Conservation (phyloP, 2,113 vertebrate species). For the Percopsis transmontana region DNA sequence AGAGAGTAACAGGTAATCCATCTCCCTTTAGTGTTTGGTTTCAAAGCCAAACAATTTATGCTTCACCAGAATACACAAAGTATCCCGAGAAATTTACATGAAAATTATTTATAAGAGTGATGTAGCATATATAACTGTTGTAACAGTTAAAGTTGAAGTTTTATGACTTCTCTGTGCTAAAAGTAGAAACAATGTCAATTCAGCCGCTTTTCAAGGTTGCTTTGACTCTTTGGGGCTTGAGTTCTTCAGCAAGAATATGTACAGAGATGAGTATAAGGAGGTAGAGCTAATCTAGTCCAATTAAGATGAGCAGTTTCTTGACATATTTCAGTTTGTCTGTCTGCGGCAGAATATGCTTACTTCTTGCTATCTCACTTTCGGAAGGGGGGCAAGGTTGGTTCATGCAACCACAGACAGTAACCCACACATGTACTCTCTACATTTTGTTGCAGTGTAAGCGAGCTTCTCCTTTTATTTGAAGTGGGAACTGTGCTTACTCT, state of each 20-base stretch:
- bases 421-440: too few species aligned
- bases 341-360: neutral
- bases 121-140: neutral
- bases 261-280: slow-evolving; percentile 3
- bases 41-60: slow-evolving; percentile 5
- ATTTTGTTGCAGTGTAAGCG: neutral
- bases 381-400: slow-evolving; percentile 30
- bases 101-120: neutral
- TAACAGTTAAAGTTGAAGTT: slow-evolving; percentile 38
- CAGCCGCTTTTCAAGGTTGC: neutral
- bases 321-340: neutral
- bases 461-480: neutral
- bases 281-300: too few species aligned
- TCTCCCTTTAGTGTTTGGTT: slow-evolving; percentile 8
- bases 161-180: slow-evolving; percentile 55
- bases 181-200: slow-evolving; percentile 42
- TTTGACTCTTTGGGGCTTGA: slow-evolving; percentile 38
- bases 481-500: neutral
- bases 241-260: slow-evolving; percentile 10
- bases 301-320: neutral
- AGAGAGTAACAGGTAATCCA: slow-evolving; percentile 14
- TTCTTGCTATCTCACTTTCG: slow-evolving; percentile 7
- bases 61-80: neutral
- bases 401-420: slow-evolving; percentile 24
- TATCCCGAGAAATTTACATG: neutral